phyloP scores from a whole-genome alignment of 2,797 vertebrate genomes.

The Meriones psammophilus region DNA sequence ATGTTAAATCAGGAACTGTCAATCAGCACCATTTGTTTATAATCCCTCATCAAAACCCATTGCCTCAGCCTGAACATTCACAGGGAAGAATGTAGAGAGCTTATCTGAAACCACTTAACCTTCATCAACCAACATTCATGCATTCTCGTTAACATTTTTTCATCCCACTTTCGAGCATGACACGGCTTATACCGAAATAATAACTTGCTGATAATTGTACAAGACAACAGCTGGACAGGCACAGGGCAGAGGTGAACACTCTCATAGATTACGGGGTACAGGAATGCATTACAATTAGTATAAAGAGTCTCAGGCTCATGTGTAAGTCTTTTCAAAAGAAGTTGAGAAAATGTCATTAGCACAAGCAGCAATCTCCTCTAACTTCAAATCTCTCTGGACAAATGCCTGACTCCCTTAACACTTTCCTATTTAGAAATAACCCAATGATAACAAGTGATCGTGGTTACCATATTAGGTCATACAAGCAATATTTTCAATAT shows the following conservation, averaged over 20 bases:
- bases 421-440: conserved; percentile 75
- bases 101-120: conserved; percentile 89
- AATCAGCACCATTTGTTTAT: conserved; percentile 86
- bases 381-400: conserved; percentile 72
- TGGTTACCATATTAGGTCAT: conserved; percentile 34
- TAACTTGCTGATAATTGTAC: conserved; percentile 89
- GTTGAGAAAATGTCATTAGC: conserved; percentile 80
- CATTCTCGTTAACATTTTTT: conserved; percentile 88
- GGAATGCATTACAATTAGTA: conserved; percentile 88
- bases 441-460: conserved; percentile 55
- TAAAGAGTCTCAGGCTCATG: conserved; percentile 84
- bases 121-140: conserved; percentile 88
- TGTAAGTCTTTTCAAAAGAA: conserved; percentile 83
- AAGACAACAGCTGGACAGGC: conserved; percentile 90
- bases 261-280: conserved; percentile 84
- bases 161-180: conserved; percentile 87
- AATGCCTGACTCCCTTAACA: conserved; percentile 67
- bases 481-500: conserved; percentile 83
- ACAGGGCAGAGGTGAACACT: conserved; percentile 88
- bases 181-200: conserved; percentile 86
- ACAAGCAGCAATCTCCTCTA: conserved; percentile 72
- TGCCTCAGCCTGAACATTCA: conserved; percentile 82
- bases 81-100: conserved; percentile 82
- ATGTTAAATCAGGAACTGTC: conserved; percentile 85
- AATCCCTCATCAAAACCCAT: conserved; percentile 84